Percentiles rank a stretch among this genome's conserved stretches.
Evolutionary conservation across 1,140 invertebrate species (phyloP).

Genomic region (Agrypnia vestita): DNA sequence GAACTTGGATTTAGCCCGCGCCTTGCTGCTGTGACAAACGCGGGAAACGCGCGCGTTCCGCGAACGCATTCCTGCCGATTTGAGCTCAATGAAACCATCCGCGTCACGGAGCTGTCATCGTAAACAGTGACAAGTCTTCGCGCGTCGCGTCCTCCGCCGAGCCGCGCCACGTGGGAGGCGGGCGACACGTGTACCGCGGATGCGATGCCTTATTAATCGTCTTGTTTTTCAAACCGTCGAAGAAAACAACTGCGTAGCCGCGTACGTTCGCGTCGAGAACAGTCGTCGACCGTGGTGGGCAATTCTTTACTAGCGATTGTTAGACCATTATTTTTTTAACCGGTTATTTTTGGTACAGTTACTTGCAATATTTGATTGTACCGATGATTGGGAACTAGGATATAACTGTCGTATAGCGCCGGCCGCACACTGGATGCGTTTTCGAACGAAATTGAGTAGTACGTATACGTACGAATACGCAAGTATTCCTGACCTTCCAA

Average conservation of each 20-base stretch:
- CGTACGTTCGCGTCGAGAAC: background rate
- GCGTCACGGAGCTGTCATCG: slow-evolving; percentile 25
- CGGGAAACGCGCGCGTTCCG: slow-evolving; percentile 23
- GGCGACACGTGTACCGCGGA: slow-evolving; percentile 13
- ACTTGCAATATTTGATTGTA: too few species aligned
- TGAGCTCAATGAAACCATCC: slow-evolving; percentile 38
- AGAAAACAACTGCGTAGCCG: background rate
- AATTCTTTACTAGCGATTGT: background rate
- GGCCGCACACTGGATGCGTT: too few species aligned
- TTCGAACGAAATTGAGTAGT: too few species aligned
- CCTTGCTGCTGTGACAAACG: slow-evolving; percentile 34
- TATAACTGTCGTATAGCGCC: too few species aligned
- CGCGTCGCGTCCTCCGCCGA: background rate
- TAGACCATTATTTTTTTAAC: too few species aligned
- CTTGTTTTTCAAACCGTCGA: slow-evolving; percentile 13
- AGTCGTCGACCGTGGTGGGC: background rate
- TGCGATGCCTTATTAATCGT: slow-evolving; percentile 25
- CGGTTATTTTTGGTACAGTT: too few species aligned
- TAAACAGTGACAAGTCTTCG: slow-evolving; percentile 21
- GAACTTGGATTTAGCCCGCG: too few species aligned
- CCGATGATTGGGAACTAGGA: too few species aligned
- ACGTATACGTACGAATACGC: too few species aligned
- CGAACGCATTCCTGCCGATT: slow-evolving; percentile 37
- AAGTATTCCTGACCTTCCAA: too few species aligned
- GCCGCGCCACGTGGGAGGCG: background rate